Percentiles rank a stretch among this genome's conserved stretches.
phyloP scores from a whole-genome alignment of 2,113 vertebrate genomes.

The Lepus timidus region DNA sequence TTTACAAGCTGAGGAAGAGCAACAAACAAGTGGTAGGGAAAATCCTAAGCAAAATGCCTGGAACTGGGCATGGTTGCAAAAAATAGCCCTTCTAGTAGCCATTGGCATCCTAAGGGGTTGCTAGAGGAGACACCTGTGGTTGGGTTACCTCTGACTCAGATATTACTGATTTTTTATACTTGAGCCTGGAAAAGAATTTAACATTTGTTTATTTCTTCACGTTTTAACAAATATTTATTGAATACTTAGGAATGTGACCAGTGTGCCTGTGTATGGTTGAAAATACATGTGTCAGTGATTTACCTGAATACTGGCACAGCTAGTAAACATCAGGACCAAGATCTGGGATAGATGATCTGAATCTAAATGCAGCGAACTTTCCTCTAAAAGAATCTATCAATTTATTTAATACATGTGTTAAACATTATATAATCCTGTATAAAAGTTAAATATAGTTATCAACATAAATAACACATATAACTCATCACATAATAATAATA shows the following conservation, averaged over 20 bases:
- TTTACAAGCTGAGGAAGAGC: background rate
- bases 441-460: background rate
- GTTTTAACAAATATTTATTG: background rate
- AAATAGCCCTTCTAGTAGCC: background rate
- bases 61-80: fast-evolving
- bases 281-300: background rate
- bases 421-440: background rate
- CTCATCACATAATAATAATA: background rate
- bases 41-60: background rate
- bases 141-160: background rate
- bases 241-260: background rate
- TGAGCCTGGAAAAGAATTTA: background rate
- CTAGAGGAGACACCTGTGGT: background rate
- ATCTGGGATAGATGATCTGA: background rate
- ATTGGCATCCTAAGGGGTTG: fast-evolving
- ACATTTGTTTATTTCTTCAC: background rate
- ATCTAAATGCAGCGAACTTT: slow-evolving; percentile 15
- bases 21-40: background rate
- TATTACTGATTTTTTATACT: background rate
- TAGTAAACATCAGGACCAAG: background rate
- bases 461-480: background rate
- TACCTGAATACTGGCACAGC: background rate
- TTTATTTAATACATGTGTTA: background rate
- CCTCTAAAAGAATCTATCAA: background rate
- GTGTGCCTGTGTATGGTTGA: background rate